Evolutionary conservation across 2,113 vertebrate species (phyloP).

Genomic region (Micromys minutus): DNA sequence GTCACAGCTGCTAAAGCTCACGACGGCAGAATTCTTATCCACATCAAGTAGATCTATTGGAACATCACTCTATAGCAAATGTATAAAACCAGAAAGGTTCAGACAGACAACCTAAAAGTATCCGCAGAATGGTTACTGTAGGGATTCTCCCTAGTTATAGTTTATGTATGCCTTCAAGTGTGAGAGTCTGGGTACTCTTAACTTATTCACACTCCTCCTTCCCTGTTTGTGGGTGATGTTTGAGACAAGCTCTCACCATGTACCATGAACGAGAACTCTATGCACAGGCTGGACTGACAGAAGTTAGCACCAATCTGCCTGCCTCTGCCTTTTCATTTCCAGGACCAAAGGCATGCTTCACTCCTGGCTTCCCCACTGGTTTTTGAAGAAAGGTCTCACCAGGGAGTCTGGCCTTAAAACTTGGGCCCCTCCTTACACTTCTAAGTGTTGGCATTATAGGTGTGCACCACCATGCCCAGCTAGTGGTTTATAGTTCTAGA

Average conservation of each 20-base stretch:
- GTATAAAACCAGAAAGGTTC: neutral
- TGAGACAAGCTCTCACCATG: neutral
- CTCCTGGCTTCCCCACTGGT: neutral
- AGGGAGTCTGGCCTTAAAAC: neutral
- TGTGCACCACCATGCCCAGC: neutral
- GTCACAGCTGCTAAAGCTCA: conserved; percentile 98
- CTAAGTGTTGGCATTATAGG: neutral
- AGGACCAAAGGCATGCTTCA: neutral
- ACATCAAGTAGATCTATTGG: conserved; percentile 97
- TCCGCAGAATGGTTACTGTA: conserved; percentile 8
- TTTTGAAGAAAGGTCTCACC: neutral
- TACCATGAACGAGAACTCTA: too few species aligned
- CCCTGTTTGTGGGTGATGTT: neutral
- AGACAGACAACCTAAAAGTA: conserved; percentile 26
- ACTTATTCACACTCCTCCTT: neutral
- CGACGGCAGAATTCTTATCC: conserved; percentile 98
- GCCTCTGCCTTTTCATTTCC: neutral
- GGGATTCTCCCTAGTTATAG: neutral
- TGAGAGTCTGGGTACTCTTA: neutral
- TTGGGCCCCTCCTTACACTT: too few species aligned
- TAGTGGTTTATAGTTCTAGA: neutral
- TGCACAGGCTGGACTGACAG: too few species aligned
- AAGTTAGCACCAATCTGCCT: neutral
- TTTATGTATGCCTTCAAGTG: neutral
- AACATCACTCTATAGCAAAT: conserved; percentile 91